Conservation (phyloP, 2,113 vertebrate species). For the Poicephalus gulielmi region DNA sequence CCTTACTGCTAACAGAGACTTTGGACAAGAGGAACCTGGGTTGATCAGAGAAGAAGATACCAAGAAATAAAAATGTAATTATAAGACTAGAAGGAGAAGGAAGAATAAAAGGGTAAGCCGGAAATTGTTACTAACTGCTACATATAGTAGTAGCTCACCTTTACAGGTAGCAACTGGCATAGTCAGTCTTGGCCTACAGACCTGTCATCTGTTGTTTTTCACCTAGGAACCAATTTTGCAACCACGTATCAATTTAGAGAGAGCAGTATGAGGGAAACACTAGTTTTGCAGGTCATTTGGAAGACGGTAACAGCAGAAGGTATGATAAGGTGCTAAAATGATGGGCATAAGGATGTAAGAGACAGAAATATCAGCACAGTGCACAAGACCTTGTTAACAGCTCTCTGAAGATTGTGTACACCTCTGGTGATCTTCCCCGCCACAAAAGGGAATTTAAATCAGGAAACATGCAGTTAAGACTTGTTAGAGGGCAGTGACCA, state of each 20-base stretch:
- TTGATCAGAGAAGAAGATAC: not conserved
- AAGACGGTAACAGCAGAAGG: not conserved
- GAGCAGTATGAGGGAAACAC: not conserved
- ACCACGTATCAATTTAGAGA: not conserved
- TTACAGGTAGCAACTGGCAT: accelerated
- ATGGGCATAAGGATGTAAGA: not conserved
- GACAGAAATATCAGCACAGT: not conserved
- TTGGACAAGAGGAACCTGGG: not conserved
- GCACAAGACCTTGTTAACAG: not conserved
- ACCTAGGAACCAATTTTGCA: not conserved
- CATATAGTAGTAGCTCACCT: not conserved
- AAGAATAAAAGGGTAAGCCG: not conserved
- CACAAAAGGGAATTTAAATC: not conserved
- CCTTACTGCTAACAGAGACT: not conserved
- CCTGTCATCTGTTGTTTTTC: not conserved
- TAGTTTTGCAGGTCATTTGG: not conserved
- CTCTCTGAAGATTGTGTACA: not conserved
- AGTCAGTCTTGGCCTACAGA: not conserved
- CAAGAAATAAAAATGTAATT: not conserved
- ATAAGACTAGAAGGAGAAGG: not conserved
- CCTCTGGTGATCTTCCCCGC: not conserved
- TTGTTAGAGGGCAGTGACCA: not conserved
- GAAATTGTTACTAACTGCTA: not conserved
- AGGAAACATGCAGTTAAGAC: not conserved
- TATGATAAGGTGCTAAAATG: accelerated